Base-by-base conservation (phyloP, 2,113 vertebrate genomes). In the Daubentonia madagascariensis region DNA sequence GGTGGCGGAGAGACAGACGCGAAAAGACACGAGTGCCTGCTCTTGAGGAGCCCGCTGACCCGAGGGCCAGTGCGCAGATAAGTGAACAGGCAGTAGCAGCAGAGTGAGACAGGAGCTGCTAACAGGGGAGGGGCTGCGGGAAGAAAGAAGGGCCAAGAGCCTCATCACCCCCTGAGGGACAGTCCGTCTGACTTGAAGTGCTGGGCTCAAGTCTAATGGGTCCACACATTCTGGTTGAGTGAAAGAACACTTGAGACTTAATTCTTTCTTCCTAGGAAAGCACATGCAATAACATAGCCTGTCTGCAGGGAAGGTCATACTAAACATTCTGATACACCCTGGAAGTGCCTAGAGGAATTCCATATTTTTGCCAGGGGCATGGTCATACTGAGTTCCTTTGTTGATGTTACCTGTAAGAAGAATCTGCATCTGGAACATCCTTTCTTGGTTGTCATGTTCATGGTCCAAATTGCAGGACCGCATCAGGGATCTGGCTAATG, bases 81-180 rank as follows among this genome's bases (percentile, higher is more conserved):
- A 65, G 90, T 50, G 23, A 75, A 57, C 18, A 28, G 48, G 25
- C 11, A 13, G 20, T 0, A 18, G 22, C 25, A 37, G 8, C 20
- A 25, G 54, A 54, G 52, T 35, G 50, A n/a, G 14, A 6, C 37
- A 9, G 25, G 43, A 17, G 30, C n/a, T 57, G 16, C n/a, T 2
- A 32, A 48, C 1, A 3, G n/a, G 16, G 6, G 28, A 18, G 37
- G 16, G 35, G 20, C 59, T 13, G 9, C 6, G 6, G 72, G 18
- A 35, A 30, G 8, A 25, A 28, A 22, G 18, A 22, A 20, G 3
- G 8, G 28, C 32, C 1, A 40, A n/a, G 73, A 12, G 16, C 45
- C 30, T 9, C 2, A 6, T 4, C 8, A 5, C 7, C 12, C 6
- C 37, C 11, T 6, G 37, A 54, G 16, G 35, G 2, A 23, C 5